Percentiles rank a stretch among this genome's conserved stretches.
phyloP scores from a whole-genome alignment of 2,888 invertebrate species.

The Lasioglossum figueresi region DNA sequence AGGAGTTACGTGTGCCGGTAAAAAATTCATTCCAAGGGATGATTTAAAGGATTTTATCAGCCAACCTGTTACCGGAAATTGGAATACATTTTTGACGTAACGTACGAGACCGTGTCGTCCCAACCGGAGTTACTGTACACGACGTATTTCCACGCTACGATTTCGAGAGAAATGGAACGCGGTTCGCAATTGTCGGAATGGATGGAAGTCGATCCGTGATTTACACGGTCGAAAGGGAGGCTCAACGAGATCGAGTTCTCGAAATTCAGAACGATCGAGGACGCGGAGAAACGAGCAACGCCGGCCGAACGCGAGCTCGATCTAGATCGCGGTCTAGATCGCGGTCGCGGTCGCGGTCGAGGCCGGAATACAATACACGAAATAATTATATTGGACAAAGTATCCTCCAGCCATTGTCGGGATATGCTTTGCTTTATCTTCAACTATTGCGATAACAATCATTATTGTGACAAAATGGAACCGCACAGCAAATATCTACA shows the following conservation, averaged over 20 bases:
- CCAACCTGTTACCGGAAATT: not conserved
- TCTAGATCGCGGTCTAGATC: constrained; percentile 10
- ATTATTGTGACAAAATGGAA: not conserved
- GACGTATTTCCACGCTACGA: not conserved
- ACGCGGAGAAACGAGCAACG: not conserved
- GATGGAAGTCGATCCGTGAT: not conserved
- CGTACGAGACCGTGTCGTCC: not conserved
- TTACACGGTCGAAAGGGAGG: constrained; percentile 1
- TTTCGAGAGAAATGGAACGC: constrained; percentile 2
- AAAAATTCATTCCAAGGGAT: not conserved
- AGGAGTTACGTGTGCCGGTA: not conserved
- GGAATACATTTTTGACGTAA: not conserved
- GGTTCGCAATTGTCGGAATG: not conserved
- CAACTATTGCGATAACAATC: not conserved
- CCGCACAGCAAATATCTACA: not conserved
- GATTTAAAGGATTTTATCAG: not conserved
- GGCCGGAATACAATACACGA: not conserved
- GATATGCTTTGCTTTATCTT: not conserved
- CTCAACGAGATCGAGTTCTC: constrained; percentile 3
- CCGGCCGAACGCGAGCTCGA: not conserved
- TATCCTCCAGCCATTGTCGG: not conserved
- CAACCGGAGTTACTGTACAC: not conserved
- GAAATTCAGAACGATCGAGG: constrained; percentile 11
- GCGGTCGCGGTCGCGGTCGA: constrained; percentile 9
- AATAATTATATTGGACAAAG: not conserved